Evolutionary conservation across 1,140 invertebrate species (phyloP).

Genomic region (Cryptotermes secundus): DNA sequence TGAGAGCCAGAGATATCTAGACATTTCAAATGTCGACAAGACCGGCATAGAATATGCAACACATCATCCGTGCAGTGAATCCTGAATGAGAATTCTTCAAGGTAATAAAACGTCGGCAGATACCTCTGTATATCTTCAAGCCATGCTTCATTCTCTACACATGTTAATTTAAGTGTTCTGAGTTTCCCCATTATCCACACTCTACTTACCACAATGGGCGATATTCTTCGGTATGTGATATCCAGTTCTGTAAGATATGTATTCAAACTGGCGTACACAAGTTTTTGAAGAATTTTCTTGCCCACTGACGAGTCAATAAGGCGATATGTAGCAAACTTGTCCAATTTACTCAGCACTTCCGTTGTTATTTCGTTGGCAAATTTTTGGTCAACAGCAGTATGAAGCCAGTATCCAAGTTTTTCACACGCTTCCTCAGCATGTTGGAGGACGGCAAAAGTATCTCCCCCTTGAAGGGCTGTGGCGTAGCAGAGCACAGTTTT

Average conservation of each 20-base stretch:
- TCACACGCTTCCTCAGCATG: not conserved
- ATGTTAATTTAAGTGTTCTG: not conserved
- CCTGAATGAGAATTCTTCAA: not conserved
- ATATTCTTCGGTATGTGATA: not conserved
- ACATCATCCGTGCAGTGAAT: not conserved
- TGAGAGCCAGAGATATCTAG: not conserved
- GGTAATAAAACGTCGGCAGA: not conserved
- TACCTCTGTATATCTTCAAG: not conserved
- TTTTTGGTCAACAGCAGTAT: not conserved
- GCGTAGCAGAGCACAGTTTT: not conserved
- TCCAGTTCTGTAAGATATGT: not conserved
- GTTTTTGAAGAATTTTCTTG: not conserved
- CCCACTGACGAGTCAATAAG: not conserved
- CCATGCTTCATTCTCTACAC: not conserved
- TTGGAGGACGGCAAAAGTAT: not conserved
- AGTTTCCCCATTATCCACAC: not conserved
- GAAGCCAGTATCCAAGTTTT: not conserved
- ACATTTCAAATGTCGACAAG: not conserved
- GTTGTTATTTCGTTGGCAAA: not conserved
- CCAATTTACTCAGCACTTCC: not conserved
- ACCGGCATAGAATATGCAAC: not conserved
- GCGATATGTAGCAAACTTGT: not conserved
- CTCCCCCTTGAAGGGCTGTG: not conserved
- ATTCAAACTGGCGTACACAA: not conserved
- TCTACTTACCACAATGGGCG: not conserved